Evolutionary conservation across 2,797 vertebrate species (phyloP).

Genomic region (Anas flavirostris): DNA sequence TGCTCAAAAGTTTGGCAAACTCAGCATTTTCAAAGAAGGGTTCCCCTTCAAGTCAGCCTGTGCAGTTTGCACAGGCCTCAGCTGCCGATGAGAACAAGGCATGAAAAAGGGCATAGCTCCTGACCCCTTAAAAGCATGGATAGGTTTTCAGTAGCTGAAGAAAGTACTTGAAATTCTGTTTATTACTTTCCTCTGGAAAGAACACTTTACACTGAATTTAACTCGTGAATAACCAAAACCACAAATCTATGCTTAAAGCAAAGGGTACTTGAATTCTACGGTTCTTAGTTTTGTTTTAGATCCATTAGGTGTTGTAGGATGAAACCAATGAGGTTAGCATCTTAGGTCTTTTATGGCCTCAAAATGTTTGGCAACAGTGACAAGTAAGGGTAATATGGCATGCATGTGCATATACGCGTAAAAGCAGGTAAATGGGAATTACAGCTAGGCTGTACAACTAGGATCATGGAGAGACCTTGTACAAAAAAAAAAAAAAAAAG

Average conservation of each 20-base stretch:
- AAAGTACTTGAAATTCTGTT: background rate
- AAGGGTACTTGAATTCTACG: background rate
- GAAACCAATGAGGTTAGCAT: background rate
- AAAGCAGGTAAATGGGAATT: background rate
- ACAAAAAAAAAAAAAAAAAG: rapidly evolving
- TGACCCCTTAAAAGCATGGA: background rate
- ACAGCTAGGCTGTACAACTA: background rate
- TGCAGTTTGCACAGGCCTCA: background rate
- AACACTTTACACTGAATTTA: background rate
- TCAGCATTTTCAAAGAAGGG: background rate
- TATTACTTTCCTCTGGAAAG: background rate
- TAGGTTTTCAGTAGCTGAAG: background rate
- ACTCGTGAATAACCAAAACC: background rate
- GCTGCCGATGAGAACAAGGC: background rate
- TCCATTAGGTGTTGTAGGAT: background rate
- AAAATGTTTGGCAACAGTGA: background rate
- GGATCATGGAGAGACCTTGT: background rate
- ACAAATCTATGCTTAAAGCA: background rate
- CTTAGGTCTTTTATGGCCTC: background rate
- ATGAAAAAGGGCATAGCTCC: background rate
- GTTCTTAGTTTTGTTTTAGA: background rate
- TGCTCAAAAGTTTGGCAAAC: background rate
- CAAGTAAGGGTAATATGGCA: background rate
- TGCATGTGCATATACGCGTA: background rate
- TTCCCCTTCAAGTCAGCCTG: background rate